phyloP scores from a whole-genome alignment of 2,888 invertebrate genomes.

The Onthophagus sagittarius region DNA sequence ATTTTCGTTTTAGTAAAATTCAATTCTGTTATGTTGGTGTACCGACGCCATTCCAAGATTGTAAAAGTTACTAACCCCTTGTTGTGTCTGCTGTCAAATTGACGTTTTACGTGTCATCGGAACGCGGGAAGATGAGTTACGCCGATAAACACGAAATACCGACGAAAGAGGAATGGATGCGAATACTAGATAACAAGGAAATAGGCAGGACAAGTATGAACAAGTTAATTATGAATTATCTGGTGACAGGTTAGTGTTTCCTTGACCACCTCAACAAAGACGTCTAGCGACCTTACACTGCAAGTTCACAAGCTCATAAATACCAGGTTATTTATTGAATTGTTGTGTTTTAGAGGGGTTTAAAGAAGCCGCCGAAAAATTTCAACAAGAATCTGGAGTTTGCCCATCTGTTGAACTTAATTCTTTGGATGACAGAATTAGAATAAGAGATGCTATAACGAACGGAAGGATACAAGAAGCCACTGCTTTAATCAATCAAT shows the following conservation, averaged over 20 bases:
- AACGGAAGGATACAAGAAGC: constrained; percentile 90
- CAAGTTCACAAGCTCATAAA: neutral
- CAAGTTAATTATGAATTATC: constrained; percentile 96
- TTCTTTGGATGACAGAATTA: constrained; percentile 85
- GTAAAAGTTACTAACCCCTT: neutral
- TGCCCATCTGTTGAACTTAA: constrained; percentile 74
- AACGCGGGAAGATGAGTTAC: constrained; percentile 47
- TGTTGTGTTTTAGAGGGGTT: constrained; percentile 67
- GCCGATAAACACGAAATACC: constrained; percentile 52
- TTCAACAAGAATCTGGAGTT: constrained; percentile 90
- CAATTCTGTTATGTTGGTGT: neutral
- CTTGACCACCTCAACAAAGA: neutral
- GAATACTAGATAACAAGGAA: constrained; percentile 69
- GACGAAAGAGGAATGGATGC: constrained; percentile 71
- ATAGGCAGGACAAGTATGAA: constrained; percentile 92
- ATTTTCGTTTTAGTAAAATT: neutral
- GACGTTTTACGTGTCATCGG: neutral
- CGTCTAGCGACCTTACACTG: neutral
- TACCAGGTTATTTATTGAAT: neutral
- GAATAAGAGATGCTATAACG: constrained; percentile 91
- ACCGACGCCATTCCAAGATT: neutral
- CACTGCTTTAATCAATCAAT: constrained; percentile 86
- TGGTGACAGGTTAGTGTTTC: constrained; percentile 77
- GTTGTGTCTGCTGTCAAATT: constrained; percentile 2
- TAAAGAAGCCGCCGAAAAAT: constrained; percentile 96